Base-by-base conservation (phyloP, 1,140 invertebrate genomes). In the Eurosta solidaginis region DNA sequence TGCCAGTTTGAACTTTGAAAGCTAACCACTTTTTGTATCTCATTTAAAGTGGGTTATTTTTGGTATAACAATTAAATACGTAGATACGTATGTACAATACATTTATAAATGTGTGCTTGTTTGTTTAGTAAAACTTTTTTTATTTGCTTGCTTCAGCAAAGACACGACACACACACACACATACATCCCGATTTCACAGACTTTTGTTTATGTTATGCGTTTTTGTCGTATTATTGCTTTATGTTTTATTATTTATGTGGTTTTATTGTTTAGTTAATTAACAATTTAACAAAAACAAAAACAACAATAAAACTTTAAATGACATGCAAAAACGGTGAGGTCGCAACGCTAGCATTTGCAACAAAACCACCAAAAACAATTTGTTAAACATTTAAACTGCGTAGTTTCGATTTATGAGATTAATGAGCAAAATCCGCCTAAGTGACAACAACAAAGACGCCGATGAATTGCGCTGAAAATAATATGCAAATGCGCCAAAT, bases 321-420 rank as follows among this genome's bases (percentile, higher is more conserved):
- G n/a, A n/a, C n/a, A n/a, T n/a, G n/a, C n/a, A 6, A 14, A 36
- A 36, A 33, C 12, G 36, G 29, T 29, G 5, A 63, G 17, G 36
- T 29, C 22, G 54, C 54, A 33, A n/a, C 36, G 7, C 22, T 33
- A 63, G 36, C 20, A 1, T 2, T 6, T 6, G n/a, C 36, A 42
- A 42, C 17, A 22, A 6, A 29, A 68, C 36, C 33, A 68, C 9
- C 33, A 40, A 36, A 25, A 36, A 59, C 27, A 59, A 49, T 5
- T 40, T 17, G 27, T 68, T 68, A 42, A 68, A 12, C 12, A 33
- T 0, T 40, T 5, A 68, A 68, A 68, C 59, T 68, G 59, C 59
- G 59, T 29, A 68, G 14, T 68, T 68, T 40, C 59, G 33, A 68
- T 68, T 68, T 68, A 68, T 22, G n/a, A 36, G 59, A 68, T 29